Base-by-base conservation (phyloP, 2,888 invertebrate genomes). In the Dermolepida albohirtum region DNA sequence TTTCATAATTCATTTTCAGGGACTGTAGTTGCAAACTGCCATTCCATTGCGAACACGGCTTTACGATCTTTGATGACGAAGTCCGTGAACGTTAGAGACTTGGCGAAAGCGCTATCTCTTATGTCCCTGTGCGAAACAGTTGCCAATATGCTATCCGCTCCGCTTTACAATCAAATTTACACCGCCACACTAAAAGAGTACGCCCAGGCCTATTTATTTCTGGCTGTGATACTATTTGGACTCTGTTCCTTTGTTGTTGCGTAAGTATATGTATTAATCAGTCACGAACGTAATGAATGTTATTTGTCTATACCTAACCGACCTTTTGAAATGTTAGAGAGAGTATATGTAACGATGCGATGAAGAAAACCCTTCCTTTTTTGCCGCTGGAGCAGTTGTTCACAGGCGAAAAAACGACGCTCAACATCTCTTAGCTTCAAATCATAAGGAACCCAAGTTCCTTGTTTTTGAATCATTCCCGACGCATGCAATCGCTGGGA, bases 91-190 rank as follows among this genome's bases (percentile, higher is more conserved):
- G 77, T 79, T 64, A 76, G 81, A 39, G 82, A 83, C 72, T 70
- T 83, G 59, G 83, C 83, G 10, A 84, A 83, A 76, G 80, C 82
- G 0, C 82, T 83, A 68, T 89, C 89, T 77, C 84, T 89, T 75
- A 86, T 88, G 75, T 88, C 87, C 69, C 86, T 89, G 78, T 86
- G 86, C 34, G 88, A 89, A 78, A 87, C 87, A 1, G 74, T 88
- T 70, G 87, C 86, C 5, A 86, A 86, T 0, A 85, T 87, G 62
- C 81, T 87, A 59, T 85, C 87, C 75, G 85, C 85, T 1, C 87
- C 88, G 0, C 79, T 88, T 63, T 89, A 88, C 80, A 87, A 86
- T 74, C 71, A 70, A 50, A 84, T 88, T 71, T 89, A 88, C 75
- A 81, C 85, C 6, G 80, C 78, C 16, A 88, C 87, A 0, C 73